Percentiles rank a stretch among this genome's conserved stretches.
These are phyloP conservation scores for Fringilla coelebs DNA, from an alignment of 2,797 vertebrate species.

Conservation along the genomic window DNA sequence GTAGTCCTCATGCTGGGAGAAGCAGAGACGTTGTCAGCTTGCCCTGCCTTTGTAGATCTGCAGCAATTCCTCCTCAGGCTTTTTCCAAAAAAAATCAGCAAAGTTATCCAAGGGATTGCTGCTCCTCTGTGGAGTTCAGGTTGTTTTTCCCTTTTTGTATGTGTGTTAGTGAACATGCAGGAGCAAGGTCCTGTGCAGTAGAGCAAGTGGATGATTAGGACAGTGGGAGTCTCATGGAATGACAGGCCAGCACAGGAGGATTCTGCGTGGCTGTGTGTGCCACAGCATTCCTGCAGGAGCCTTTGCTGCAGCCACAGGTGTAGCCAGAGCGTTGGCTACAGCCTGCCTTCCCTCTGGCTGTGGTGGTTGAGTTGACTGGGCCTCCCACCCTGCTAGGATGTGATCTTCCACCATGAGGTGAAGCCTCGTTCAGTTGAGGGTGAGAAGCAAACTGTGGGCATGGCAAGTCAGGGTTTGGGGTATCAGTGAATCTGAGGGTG, in stretches of 20 bases:
- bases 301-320: not conserved
- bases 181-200: not conserved
- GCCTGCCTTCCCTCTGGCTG: not conserved
- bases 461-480: not conserved
- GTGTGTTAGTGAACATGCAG: not conserved
- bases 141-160: not conserved
- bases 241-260: rapidly evolving
- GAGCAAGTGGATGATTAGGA: not conserved
- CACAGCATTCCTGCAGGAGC: not conserved
- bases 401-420: not conserved
- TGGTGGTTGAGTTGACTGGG: not conserved
- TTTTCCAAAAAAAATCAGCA: not conserved
- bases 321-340: not conserved
- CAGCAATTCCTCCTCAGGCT: not conserved
- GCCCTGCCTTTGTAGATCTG: not conserved
- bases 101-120: not conserved
- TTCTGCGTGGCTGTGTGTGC: rapidly evolving
- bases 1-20: not conserved
- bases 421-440: rapidly evolving
- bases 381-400: not conserved
- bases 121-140: not conserved
- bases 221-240: not conserved
- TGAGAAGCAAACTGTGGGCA: not conserved
- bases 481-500: not conserved
- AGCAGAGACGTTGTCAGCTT: not conserved